These are phyloP conservation scores for Myotis pilosus DNA, from an alignment of 2,797 vertebrate genomes.

Conservation along the genomic window DNA sequence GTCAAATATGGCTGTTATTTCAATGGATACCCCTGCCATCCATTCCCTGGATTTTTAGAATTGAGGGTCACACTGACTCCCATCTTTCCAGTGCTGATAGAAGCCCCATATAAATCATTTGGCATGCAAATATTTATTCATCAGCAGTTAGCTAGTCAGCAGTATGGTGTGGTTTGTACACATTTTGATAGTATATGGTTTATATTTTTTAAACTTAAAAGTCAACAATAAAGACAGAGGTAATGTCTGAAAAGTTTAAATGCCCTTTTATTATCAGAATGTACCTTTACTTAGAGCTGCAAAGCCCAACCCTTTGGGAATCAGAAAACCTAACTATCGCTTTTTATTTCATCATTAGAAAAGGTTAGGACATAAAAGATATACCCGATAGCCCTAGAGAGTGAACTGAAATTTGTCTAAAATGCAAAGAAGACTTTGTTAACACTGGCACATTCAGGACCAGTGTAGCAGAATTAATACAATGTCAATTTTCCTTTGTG, in stretches of 20 bases:
- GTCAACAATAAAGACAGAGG: conserved; percentile 42
- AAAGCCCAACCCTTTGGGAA: conserved; percentile 8
- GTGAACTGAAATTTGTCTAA: conserved; percentile 52
- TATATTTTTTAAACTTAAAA: conserved; percentile 74
- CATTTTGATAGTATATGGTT: conserved; percentile 74
- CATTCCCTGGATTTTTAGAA: conserved; percentile 67
- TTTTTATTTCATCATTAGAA: neutral
- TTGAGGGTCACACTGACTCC: conserved; percentile 66
- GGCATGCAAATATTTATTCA: conserved; percentile 77
- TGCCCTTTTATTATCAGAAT: neutral
- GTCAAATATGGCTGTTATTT: conserved; percentile 59
- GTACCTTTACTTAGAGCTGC: conserved; percentile 10
- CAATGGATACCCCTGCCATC: conserved; percentile 48
- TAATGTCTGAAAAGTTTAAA: conserved; percentile 38
- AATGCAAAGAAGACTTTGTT: conserved; percentile 64
- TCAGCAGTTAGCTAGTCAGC: conserved; percentile 70
- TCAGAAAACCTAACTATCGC: neutral
- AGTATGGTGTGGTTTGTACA: conserved; percentile 62
- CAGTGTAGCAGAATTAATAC: conserved; percentile 76
- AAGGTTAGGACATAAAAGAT: conserved; percentile 54
- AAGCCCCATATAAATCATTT: conserved; percentile 69
- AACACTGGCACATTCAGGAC: conserved; percentile 56
- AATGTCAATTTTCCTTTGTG: conserved; percentile 79
- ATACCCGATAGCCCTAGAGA: conserved; percentile 13
- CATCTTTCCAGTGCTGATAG: conserved; percentile 71